phyloP scores from a whole-genome alignment of 2,888 invertebrate species.

The Orthosia gothica region DNA sequence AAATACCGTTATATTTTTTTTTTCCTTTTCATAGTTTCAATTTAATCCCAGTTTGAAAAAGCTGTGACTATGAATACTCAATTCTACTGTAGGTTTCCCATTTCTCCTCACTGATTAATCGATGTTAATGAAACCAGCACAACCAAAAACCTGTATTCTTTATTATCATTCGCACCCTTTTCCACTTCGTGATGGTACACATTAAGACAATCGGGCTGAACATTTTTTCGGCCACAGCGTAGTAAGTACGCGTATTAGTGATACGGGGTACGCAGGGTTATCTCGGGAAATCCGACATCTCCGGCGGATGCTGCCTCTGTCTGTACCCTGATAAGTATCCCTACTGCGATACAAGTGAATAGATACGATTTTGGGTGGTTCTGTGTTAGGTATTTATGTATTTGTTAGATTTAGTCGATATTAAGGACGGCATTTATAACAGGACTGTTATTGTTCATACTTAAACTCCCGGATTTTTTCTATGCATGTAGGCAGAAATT shows the following conservation, averaged over 20 bases:
- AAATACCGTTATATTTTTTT: too few species aligned
- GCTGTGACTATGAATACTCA: not conserved
- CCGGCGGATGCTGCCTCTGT: conserved; percentile 73
- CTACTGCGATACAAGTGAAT: conserved; percentile 58
- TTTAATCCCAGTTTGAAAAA: not conserved
- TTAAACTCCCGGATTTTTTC: too few species aligned
- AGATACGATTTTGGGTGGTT: conserved; percentile 49
- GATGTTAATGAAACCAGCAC: conserved; percentile 41
- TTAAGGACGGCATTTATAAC: not conserved
- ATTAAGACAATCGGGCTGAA: conserved; percentile 63
- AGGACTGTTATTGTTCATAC: not conserved
- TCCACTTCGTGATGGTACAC: conserved; percentile 55
- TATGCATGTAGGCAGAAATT: too few species aligned
- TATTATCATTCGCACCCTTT: conserved; percentile 55
- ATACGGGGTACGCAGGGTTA: conserved; percentile 68
- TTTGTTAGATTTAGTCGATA: conserved; percentile 33
- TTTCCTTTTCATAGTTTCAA: not conserved
- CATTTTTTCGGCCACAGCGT: conserved; percentile 50
- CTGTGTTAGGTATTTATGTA: conserved; percentile 36
- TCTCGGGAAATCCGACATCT: conserved; percentile 77
- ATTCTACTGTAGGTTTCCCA: not conserved
- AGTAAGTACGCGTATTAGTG: conserved; percentile 62
- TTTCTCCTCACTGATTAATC: not conserved
- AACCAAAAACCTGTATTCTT: conserved; percentile 21
- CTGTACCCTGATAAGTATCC: conserved; percentile 70